These are phyloP conservation scores for Diglossa cyanea DNA, from an alignment of 2,797 vertebrate species.

Conservation along the genomic window DNA sequence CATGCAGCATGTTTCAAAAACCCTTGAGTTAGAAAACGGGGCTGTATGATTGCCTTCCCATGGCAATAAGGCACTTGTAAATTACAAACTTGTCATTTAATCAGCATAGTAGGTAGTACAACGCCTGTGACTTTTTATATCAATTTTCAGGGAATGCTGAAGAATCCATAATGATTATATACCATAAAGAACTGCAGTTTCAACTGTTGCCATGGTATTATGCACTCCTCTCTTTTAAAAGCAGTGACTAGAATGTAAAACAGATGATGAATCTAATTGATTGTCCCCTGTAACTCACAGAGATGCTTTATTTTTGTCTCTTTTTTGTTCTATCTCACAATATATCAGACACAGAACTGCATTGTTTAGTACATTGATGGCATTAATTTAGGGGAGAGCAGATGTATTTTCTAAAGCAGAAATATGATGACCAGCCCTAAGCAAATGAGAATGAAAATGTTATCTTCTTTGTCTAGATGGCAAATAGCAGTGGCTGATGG, in stretches of 20 bases:
- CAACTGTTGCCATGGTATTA: slow-evolving; percentile 81
- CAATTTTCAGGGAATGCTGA: slow-evolving; percentile 73
- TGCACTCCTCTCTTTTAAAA: slow-evolving; percentile 67
- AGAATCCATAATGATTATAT: slow-evolving; percentile 78
- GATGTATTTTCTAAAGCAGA: slow-evolving; percentile 42
- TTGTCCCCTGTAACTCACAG: slow-evolving; percentile 64
- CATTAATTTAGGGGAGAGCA: slow-evolving; percentile 45
- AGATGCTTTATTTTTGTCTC: slow-evolving; percentile 63
- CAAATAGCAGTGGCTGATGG: slow-evolving; percentile 35
- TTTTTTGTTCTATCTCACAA: slow-evolving; percentile 63
- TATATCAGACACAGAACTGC: slow-evolving; percentile 39
- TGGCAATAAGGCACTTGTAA: slow-evolving; percentile 79
- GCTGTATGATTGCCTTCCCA: slow-evolving; percentile 79
- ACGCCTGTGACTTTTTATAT: slow-evolving; percentile 66
- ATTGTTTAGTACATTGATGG: slow-evolving; percentile 37
- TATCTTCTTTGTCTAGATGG: slow-evolving; percentile 14
- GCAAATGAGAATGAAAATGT: slow-evolving; percentile 35
- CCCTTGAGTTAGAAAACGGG: slow-evolving; percentile 75
- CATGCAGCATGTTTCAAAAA: slow-evolving; percentile 74
- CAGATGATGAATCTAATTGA: slow-evolving; percentile 79
- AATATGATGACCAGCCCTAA: slow-evolving; percentile 51
- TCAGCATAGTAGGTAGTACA: slow-evolving; percentile 76
- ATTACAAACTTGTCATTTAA: slow-evolving; percentile 82
- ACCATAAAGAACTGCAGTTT: slow-evolving; percentile 72
- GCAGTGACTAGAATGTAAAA: slow-evolving; percentile 78